Percentiles rank a stretch among this genome's conserved stretches.
Conservation (phyloP, 1,140 invertebrate genomes). For the Tetragnatha versicolor region DNA sequence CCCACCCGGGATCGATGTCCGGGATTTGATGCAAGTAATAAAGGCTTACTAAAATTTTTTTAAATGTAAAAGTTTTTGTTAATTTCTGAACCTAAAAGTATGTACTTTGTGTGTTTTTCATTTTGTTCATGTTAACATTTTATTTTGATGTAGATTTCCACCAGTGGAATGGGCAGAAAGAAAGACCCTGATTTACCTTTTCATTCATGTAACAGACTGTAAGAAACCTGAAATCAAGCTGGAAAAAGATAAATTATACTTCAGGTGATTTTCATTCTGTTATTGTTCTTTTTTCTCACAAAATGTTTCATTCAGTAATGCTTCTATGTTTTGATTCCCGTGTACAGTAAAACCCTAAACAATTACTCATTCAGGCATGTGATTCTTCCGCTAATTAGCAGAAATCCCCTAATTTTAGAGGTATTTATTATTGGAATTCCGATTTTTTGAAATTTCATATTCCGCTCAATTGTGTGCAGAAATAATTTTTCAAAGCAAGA, state of each 20-base stretch:
- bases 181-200: constrained; percentile 1
- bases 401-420: no score
- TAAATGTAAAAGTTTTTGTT: no score
- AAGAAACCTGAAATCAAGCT: constrained; percentile 39
- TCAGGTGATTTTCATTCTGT: neutral
- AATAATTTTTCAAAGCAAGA: no score
- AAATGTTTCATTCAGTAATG: neutral
- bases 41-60: no score
- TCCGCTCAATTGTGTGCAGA: no score
- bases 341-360: neutral
- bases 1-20: no score
- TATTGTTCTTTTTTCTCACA: neutral
- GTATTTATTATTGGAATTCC: neutral
- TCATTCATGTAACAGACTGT: constrained; percentile 20
- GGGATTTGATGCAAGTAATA: no score
- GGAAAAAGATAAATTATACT: constrained; percentile 12
- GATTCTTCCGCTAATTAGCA: no score
- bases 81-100: no score
- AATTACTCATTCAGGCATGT: neutral
- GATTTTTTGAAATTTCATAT: no score
- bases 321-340: neutral
- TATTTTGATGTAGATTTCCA: constrained; percentile 3
- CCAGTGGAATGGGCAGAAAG: constrained; percentile 38
- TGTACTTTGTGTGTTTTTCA: no score
- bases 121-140: no score